These are phyloP conservation scores for Eudemis profundana DNA, from an alignment of 2,888 invertebrate genomes.

Conservation along the genomic window DNA sequence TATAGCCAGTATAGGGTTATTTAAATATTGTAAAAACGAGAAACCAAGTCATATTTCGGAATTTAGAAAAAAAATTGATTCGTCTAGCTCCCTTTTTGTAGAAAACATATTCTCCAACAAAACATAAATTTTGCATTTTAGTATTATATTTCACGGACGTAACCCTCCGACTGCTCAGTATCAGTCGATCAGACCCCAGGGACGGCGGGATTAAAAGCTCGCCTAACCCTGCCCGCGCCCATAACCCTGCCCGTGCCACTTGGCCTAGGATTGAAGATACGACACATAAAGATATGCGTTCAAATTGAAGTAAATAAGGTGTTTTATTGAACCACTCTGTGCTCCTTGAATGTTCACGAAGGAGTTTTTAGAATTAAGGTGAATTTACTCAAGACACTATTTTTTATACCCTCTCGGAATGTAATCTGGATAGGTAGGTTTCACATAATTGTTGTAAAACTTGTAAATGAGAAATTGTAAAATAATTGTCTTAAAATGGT, in stretches of 20 bases:
- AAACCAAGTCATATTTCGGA: too few relatives aligned
- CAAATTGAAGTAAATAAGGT: slow-evolving; percentile 25
- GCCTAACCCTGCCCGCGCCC: slow-evolving; percentile 16
- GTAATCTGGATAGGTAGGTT: too few relatives aligned
- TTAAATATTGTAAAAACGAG: too few relatives aligned
- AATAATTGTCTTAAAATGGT: too few relatives aligned
- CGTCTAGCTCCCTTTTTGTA: neutral
- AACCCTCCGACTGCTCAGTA: slow-evolving; percentile 37
- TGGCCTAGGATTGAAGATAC: slow-evolving; percentile 9
- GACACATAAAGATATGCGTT: slow-evolving; percentile 2
- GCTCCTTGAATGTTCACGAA: slow-evolving; percentile 8
- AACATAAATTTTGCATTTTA: slow-evolving; percentile 25
- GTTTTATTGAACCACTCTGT: slow-evolving; percentile 16
- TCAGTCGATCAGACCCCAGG: slow-evolving; percentile 41
- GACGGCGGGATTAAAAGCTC: slow-evolving; percentile 48
- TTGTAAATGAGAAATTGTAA: too few relatives aligned
- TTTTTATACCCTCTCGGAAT: too few relatives aligned
- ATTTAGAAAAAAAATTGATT: neutral
- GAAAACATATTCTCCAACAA: neutral
- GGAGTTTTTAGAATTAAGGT: neutral
- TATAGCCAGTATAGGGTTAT: too few relatives aligned
- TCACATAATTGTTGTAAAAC: too few relatives aligned
- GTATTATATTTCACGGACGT: slow-evolving; percentile 35
- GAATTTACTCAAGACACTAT: neutral
- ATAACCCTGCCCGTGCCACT: slow-evolving; percentile 23